These are phyloP conservation scores for Sebastes diploproa DNA, from an alignment of 2,797 vertebrate genomes.

Conservation along the genomic window DNA sequence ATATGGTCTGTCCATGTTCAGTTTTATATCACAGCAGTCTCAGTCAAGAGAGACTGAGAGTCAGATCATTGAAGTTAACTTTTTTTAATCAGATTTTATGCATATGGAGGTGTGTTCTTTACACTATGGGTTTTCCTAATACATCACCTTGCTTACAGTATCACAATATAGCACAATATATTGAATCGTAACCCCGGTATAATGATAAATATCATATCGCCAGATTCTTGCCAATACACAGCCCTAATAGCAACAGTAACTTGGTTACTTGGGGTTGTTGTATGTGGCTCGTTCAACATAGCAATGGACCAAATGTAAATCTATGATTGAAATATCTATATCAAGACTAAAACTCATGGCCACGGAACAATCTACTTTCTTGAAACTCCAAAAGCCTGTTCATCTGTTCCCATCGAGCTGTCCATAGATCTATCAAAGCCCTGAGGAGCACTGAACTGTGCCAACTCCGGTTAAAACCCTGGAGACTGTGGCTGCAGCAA, in stretches of 20 bases:
- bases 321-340: neutral
- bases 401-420: neutral
- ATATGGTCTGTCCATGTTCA: neutral
- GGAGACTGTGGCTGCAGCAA: constrained; percentile 32
- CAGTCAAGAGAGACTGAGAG: neutral
- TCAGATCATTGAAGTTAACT: neutral
- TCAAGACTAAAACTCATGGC: neutral
- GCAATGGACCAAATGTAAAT: neutral
- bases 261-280: neutral
- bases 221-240: no score
- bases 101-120: no score
- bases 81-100: no score
- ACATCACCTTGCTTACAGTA: no score
- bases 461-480: constrained; percentile 24
- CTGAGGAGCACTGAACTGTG: constrained; percentile 16
- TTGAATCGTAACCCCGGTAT: no score
- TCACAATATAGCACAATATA: no score
- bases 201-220: no score
- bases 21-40: neutral
- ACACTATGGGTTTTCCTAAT: no score
- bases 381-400: neutral
- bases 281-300: neutral
- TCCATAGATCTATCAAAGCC: constrained; percentile 9
- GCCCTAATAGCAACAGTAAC: neutral
- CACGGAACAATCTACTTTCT: neutral